Percentiles rank a stretch among this genome's conserved stretches.
These are phyloP conservation scores for Salvelinus alpinus DNA, from an alignment of 2,113 vertebrate genomes.

Conservation along the genomic window DNA sequence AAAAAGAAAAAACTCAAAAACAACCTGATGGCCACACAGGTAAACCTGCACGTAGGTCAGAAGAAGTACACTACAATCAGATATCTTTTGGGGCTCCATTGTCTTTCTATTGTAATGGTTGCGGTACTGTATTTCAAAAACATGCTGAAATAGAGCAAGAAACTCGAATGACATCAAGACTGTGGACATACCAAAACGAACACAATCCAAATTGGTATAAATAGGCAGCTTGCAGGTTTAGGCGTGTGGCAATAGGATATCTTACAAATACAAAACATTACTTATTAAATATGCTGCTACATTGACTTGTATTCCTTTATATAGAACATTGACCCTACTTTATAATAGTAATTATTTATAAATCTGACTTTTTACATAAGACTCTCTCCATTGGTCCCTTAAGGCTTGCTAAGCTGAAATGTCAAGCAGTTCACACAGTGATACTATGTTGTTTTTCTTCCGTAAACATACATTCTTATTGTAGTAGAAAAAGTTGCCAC, in stretches of 20 bases:
- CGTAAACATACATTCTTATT: slow-evolving; percentile 66
- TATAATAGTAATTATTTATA: slow-evolving; percentile 45
- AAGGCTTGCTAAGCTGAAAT: slow-evolving; percentile 72
- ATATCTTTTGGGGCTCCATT: slow-evolving; percentile 20
- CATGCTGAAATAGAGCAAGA: slow-evolving; percentile 3
- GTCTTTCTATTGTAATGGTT: neutral
- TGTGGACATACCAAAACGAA: neutral
- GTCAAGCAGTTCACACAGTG: slow-evolving; percentile 44
- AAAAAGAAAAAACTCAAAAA: slow-evolving; percentile 2
- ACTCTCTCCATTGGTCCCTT: slow-evolving; percentile 73
- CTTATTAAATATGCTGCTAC: slow-evolving; percentile 60
- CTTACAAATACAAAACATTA: slow-evolving; percentile 32
- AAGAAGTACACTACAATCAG: slow-evolving; percentile 62
- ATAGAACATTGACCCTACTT: slow-evolving; percentile 49
- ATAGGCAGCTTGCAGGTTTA: slow-evolving; percentile 33
- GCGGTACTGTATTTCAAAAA: too few species aligned
- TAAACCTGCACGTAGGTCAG: slow-evolving; percentile 45
- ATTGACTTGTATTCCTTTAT: slow-evolving; percentile 51
- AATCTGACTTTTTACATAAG: slow-evolving; percentile 37
- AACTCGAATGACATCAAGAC: neutral
- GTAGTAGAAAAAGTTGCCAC: slow-evolving; percentile 61
- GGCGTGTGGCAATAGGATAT: slow-evolving; percentile 50
- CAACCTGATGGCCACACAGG: slow-evolving; percentile 54
- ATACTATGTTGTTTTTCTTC: neutral
- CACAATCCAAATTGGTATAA: neutral